Percentiles rank a stretch among this genome's conserved stretches.
Conservation (phyloP, 2,888 invertebrate genomes). For the Ptycholaimellus sp. region DNA sequence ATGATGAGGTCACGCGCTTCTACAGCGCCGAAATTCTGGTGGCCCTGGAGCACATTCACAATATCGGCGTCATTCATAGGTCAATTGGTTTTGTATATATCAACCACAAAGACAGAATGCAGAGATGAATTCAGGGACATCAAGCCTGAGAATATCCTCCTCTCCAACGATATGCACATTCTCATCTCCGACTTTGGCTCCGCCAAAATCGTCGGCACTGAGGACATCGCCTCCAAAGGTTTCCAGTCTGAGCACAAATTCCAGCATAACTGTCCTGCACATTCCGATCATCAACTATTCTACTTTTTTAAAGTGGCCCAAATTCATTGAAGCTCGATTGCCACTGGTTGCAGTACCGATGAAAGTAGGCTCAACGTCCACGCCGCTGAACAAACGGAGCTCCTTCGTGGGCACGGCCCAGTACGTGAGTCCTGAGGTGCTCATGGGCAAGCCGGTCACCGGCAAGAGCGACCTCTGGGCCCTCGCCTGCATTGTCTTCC, state of each 20-base stretch:
- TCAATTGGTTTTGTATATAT: no score
- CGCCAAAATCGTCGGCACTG: conserved; percentile 36
- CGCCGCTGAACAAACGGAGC: no score
- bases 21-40: conserved; percentile 77
- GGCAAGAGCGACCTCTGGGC: conserved; percentile 74
- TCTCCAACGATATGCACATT: conserved; percentile 84
- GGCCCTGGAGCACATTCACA: conserved; percentile 70
- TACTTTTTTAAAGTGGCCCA: no score
- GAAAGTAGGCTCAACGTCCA: not conserved
- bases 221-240: not conserved
- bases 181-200: conserved; percentile 91
- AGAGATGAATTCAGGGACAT: no score
- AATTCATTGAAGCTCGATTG: not conserved
- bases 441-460: conserved; percentile 32
- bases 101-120: no score
- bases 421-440: conserved; percentile 86
- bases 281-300: no score
- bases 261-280: no score
- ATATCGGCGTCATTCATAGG: conserved; percentile 66
- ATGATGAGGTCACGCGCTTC: conserved; percentile 62
- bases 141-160: conserved; percentile 87
- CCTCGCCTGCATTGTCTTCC: conserved; percentile 38
- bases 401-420: conserved; percentile 91
- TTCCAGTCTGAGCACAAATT: no score
- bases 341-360: conserved; percentile 1